Conservation (phyloP, 1,140 invertebrate genomes). For the Leptoteleia sp. region DNA sequence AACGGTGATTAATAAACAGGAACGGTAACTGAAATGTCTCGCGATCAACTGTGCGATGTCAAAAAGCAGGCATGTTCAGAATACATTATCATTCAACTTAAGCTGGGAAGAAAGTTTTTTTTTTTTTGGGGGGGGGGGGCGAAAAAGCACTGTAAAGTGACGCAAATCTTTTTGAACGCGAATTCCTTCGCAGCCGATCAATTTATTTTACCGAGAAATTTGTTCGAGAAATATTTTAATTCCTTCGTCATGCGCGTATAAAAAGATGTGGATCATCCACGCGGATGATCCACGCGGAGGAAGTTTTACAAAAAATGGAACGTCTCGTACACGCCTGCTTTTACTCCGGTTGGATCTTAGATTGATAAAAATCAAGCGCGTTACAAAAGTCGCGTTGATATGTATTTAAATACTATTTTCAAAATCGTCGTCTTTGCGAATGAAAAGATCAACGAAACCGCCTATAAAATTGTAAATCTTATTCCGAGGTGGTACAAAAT, state of each 20-base stretch:
- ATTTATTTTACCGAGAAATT: conserved; percentile 13
- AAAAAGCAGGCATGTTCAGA: too few species aligned
- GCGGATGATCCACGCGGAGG: background rate
- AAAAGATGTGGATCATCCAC: background rate
- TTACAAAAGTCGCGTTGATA: conserved; percentile 50
- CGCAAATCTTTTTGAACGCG: conserved; percentile 5
- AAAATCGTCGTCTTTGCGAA: conserved; percentile 32
- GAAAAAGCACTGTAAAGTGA: too few species aligned
- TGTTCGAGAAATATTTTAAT: conserved; percentile 3
- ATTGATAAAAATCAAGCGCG: conserved; percentile 27
- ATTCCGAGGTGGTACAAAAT: conserved; percentile 42
- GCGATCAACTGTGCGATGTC: too few species aligned
- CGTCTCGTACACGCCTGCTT: conserved; percentile 31
- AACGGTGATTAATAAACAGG: too few species aligned
- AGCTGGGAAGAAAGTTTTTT: too few species aligned
- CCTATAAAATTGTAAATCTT: conserved; percentile 55
- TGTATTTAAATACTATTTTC: conserved; percentile 57
- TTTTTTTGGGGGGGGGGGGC: too few species aligned
- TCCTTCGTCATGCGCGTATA: background rate
- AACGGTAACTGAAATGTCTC: too few species aligned
- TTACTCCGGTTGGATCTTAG: background rate
- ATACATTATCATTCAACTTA: too few species aligned
- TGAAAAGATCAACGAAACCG: conserved; percentile 16
- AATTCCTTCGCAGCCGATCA: conserved; percentile 7
- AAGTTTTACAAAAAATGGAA: conserved; percentile 26